Evolutionary conservation across 2,888 invertebrate species (phyloP), one percentile per base, ranked within the genome.

Genomic region (Baccha elongata): DNA sequence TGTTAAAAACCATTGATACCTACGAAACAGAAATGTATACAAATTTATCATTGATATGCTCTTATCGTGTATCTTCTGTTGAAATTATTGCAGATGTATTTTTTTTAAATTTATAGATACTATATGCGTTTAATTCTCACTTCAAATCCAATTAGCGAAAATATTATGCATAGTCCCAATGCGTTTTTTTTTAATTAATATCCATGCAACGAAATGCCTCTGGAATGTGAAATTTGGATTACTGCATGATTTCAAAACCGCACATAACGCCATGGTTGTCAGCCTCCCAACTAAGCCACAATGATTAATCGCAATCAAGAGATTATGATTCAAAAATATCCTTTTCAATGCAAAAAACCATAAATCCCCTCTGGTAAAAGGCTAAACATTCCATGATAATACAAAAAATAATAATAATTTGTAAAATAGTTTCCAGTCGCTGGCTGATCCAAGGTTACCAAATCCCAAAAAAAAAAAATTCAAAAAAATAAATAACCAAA

Each of bases 251-350:
- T 32, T 3, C 8, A 8, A 6, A 26, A 6, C 26, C 26, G 26
- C n/a, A 26, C 26, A 26, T 26, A 4, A 26, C 6, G 3, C 26
- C 26, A 26, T 3, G 26, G 6, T 26, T 32, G 5, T 7, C 10
- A 15, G 23, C 23, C 46, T n/a, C 21, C 23, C 23, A 1, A 13
- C 13, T 26, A 48, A 48, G 13, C 26, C 19, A 15, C 13, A 10
- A 7, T 53, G 32, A 53, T 53, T 53, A 35, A 53, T 53, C 35
- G 17, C 53, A 32, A 53, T 35, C 35, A 53, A 17, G 19, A 35
- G 35, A 53, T 53, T 19, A 53, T 53, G 19, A 53, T 53, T 35
- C 19, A 19, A 19, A 53, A 15, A 2, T 32, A 19, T 32, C 48
- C 21, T 21, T 23, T 48, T 19, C 3, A 2, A 13, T 11, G 21